Evolutionary conservation across 1,140 invertebrate species (phyloP).

Genomic region (Eciton burchellii): DNA sequence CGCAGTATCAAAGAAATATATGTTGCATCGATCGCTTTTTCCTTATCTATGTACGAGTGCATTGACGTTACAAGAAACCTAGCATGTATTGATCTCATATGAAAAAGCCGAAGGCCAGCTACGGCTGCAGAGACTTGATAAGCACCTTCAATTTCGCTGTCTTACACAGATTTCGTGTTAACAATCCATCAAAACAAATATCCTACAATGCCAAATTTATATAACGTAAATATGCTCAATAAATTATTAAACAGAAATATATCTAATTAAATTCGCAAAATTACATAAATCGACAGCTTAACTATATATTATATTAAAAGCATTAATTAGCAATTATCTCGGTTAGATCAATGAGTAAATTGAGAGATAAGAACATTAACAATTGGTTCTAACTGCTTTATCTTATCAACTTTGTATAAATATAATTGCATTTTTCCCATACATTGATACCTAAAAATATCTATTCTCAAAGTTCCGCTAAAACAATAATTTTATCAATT

Average conservation of each 20-base stretch:
- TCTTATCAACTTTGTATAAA: background rate
- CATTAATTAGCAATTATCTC: too few species aligned
- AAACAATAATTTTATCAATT: too few species aligned
- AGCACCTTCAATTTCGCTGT: background rate
- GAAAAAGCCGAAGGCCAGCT: slow-evolving; percentile 41
- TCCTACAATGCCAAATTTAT: too few species aligned
- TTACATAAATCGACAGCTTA: too few species aligned
- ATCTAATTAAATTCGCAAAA: too few species aligned
- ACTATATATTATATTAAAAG: too few species aligned
- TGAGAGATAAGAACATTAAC: background rate
- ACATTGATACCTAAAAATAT: too few species aligned
- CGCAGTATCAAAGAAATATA: slow-evolving; percentile 50
- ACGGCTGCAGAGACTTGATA: slow-evolving; percentile 23
- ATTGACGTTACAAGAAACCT: slow-evolving; percentile 49
- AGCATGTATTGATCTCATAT: slow-evolving; percentile 42
- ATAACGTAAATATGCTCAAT: too few species aligned
- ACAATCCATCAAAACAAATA: too few species aligned
- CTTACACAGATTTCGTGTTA: slow-evolving; percentile 2
- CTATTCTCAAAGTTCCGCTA: too few species aligned
- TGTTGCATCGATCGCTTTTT: slow-evolving; percentile 45
- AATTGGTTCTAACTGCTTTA: background rate
- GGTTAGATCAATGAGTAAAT: background rate
- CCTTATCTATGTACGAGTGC: slow-evolving; percentile 46
- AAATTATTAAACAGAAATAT: too few species aligned
- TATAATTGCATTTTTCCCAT: too few species aligned